Base-by-base conservation (phyloP, 2,888 invertebrate genomes). In the Metopia argyrocephala region DNA sequence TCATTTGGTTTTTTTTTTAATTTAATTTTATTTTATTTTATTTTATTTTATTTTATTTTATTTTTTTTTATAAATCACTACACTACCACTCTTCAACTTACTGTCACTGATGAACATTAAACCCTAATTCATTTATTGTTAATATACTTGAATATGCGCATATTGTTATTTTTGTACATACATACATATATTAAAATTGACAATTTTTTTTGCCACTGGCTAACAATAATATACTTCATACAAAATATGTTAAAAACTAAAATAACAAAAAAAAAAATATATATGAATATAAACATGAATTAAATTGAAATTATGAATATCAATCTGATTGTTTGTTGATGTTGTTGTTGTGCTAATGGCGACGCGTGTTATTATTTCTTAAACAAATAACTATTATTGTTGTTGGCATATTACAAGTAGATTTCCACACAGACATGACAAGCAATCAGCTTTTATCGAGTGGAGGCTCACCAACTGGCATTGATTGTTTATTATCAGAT, bases 401-500 rank as follows among this genome's bases (percentile, higher is more conserved):
- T 86, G 85, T 85, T 85, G 86, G 84, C 84, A 83, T 84, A 83
- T 85, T 85, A 86, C 85, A 85, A 86, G 86, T 87, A 89, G 90
- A 90, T 87, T 88, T 88, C 85, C 87, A 87, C 86, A 83, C 86
- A 91, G 92, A 92, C 89, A 89, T 92, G 86, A 88, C 90, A 85
- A 89, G 89, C 86, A 87, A 91, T 84, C 87, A 91, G 76, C 89
- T 92, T 91, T 92, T 93, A 86, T 84, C 93, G 83, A 93, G 93
- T 85, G 93, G 92, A 82, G 91, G 92, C 85, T 93, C 94, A 83
- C 92, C 93, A 82, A 81, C 81, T 70, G 92, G 92, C 85, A 91
- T 93, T 84, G 92, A 92, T 86, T 92, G 91, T 85, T 89, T 92
- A 86, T 91, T 93, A 86, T 92, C 92, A 88, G 93, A 93, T 86